A percentile compares a stretch with the other conserved stretches of the same genome.
Conservation (phyloP, 2,888 invertebrate species). For the Tinea trinotella region DNA sequence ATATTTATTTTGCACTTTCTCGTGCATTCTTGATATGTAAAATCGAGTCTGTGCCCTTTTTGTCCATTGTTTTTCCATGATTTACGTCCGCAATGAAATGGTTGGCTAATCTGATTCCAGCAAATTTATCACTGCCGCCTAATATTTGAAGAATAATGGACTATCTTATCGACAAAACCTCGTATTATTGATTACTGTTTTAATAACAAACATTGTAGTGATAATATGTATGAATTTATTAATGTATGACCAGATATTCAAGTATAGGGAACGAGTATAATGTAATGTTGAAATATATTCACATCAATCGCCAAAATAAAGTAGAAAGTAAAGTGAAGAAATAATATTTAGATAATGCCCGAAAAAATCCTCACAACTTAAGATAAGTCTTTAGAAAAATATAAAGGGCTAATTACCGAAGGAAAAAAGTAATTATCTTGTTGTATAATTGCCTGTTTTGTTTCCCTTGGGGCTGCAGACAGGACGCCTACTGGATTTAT, state of each 20-base stretch:
- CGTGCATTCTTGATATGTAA: constrained; percentile 45
- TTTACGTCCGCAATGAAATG: not conserved
- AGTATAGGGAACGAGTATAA: too few relatives aligned
- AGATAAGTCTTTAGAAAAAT: constrained; percentile 21
- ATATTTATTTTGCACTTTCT: constrained; percentile 51
- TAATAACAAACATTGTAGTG: constrained; percentile 6
- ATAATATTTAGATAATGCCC: not conserved
- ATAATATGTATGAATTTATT: constrained; percentile 2
- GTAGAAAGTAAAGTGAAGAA: not conserved
- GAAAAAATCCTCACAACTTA: constrained; percentile 6
- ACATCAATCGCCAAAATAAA: not conserved
- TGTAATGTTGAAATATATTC: too few relatives aligned
- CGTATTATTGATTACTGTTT: constrained; percentile 12
- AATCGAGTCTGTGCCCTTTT: not conserved
- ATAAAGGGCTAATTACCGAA: constrained; percentile 25
- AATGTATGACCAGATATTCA: too few relatives aligned
- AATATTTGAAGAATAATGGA: constrained; percentile 2
- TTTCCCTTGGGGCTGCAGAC: constrained; percentile 21
- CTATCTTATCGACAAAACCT: constrained; percentile 13
- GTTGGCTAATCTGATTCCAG: not conserved
- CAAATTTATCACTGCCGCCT: constrained; percentile 6
- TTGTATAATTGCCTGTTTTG: constrained; percentile 25
- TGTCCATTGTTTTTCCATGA: constrained; percentile 6
- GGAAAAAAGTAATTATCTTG: constrained; percentile 24
- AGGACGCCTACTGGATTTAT: constrained; percentile 22